Base-by-base conservation (phyloP, 2,888 invertebrate genomes). In the Polia nebulosa region DNA sequence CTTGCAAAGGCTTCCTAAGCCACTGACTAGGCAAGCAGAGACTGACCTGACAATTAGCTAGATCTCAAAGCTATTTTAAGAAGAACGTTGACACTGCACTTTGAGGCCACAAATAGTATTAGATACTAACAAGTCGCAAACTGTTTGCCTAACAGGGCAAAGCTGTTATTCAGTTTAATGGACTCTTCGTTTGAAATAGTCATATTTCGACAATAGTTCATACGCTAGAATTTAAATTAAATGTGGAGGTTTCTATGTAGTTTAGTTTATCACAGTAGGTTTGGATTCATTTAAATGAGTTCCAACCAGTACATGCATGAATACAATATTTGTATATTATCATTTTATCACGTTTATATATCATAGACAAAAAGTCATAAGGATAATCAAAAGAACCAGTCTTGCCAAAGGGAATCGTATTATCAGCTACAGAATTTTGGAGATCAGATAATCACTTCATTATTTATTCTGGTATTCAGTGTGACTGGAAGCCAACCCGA, bases 131-230 rank as follows among this genome's bases (percentile, higher is more conserved):
- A 9, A 41, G 7, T 44, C 15, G 0, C 20, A 44, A 51, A 51
- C 65, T 27, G 17, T 49, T 36, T 36, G 63, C n/a, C 7, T 32
- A 34, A 49, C 27, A 11, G 20, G 32, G n/a, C 25, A 15, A 27
- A 15, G 49, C 49, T 64, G 36, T 74, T 69, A 73, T 73, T 74
- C 9, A 64, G 29, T 52, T 25, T 36, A 69, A 69, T 32, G 25
- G 51, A 2, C 17, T 32, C 29, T 63, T 69, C 7, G 29, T 74
- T 74, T 29, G 34, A 29, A 44, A 69, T 39, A 32, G 17, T 13
- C 29, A 11, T 44, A 73, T 51, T 51, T 64, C 11, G 17, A 49
- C 2, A 63, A 63, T 41, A 49, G 32, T 63, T 73, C 73, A 41
- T 17, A 20, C 4, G 45, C 36, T 70, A 58, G 11, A 69, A 29